phyloP scores from a whole-genome alignment of 2,113 vertebrate genomes.

The Pao palembangensis region DNA sequence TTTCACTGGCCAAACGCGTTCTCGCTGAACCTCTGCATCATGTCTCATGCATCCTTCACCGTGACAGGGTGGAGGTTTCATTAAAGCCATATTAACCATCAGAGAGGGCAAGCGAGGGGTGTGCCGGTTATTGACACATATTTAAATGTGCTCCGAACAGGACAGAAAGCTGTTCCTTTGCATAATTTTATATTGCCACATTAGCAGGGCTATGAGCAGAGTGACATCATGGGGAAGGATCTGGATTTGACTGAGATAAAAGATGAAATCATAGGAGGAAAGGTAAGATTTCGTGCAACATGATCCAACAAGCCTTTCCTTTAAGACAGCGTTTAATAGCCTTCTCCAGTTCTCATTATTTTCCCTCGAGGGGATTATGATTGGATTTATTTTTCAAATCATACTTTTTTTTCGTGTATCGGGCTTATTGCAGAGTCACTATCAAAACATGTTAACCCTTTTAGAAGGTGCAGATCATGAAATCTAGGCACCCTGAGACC shows the following conservation, averaged over 20 bases:
- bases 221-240: conserved; percentile 45
- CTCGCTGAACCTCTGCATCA: conserved; percentile 15
- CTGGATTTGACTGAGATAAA: conserved; percentile 53
- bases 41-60: conserved; percentile 11
- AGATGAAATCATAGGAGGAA: conserved; percentile 30
- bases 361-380: conserved; percentile 11
- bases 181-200: conserved; percentile 57
- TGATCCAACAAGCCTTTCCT: conserved; percentile 14
- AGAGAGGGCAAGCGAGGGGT: conserved; percentile 18
- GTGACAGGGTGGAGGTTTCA: conserved; percentile 37
- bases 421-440: conserved; percentile 2
- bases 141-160: conserved; percentile 49
- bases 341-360: conserved; percentile 20
- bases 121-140: conserved; percentile 36
- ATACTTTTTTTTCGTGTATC: conserved; percentile 13
- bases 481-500: too few relatives aligned
- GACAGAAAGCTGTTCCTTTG: conserved; percentile 42
- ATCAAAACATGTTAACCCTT: not conserved
- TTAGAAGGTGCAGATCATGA: not conserved
- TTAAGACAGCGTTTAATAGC: conserved; percentile 32
- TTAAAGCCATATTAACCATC: conserved; percentile 47
- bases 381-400: conserved; percentile 17
- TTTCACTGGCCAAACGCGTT: conserved; percentile 1
- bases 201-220: conserved; percentile 42
- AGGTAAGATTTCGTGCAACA: conserved; percentile 17